Evolutionary conservation across 2,888 invertebrate genomes (phyloP).

Genomic region (Thecophora atra): DNA sequence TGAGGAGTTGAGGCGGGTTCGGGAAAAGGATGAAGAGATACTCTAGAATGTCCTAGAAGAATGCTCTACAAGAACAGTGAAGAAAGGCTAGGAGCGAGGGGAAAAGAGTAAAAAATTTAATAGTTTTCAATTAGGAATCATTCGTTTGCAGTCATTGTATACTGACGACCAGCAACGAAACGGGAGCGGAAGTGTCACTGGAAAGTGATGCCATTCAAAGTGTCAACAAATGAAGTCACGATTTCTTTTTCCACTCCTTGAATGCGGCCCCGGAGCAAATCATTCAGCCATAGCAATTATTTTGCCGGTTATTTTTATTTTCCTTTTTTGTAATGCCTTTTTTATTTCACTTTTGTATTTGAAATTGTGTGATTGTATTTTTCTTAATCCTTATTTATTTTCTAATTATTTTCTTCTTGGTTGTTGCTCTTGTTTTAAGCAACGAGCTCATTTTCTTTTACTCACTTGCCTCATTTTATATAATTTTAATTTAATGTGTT

Average conservation of each 20-base stretch:
- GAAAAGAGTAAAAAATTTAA: constrained; percentile 55
- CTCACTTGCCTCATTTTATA: constrained; percentile 58
- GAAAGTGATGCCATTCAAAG: constrained; percentile 47
- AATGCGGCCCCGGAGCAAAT: too few relatives aligned
- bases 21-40: constrained; percentile 42
- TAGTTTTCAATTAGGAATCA: constrained; percentile 65
- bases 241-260: constrained; percentile 46
- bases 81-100: constrained; percentile 40
- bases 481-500: constrained; percentile 56
- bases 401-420: too few relatives aligned
- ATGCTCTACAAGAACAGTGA: too few relatives aligned
- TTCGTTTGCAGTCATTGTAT: constrained; percentile 61
- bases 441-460: constrained; percentile 16
- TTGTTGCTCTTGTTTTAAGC: constrained; percentile 19
- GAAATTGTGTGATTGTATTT: constrained; percentile 41
- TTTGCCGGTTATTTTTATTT: constrained; percentile 23
- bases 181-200: constrained; percentile 34
- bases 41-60: too few relatives aligned
- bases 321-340: constrained; percentile 41
- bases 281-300: constrained; percentile 34
- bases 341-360: constrained; percentile 34
- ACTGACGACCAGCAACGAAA: constrained; percentile 15
- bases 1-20: constrained; percentile 31
- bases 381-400: too few relatives aligned
- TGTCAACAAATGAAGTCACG: constrained; percentile 65